Base-by-base conservation (phyloP, 2,797 vertebrate species). In the Bovichtus variegatus region DNA sequence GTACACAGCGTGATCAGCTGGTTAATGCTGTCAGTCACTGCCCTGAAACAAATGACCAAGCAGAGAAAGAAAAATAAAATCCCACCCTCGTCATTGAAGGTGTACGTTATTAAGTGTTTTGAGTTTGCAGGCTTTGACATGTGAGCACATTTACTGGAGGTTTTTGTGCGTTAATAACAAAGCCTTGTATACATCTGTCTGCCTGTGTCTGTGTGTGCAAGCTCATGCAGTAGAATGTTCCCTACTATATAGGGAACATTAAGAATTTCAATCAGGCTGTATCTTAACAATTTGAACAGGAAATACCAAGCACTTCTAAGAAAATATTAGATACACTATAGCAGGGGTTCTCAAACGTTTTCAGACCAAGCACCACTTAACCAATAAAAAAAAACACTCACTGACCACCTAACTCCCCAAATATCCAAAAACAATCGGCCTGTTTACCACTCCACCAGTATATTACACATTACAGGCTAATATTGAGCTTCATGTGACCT, bases 21-120 rank as follows among this genome's bases (percentile, higher is more conserved):
- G 87, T 99, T 99, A 87, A 99, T 99, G 87, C 98, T 99, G 91
- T 99, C 98, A 0, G 98, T 99, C 90, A 99, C 98, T 12, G 98
- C 97, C 92, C 98, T 99, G 88, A 63, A 85, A 90, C 41, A 89
- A 44, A 83, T 19, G 21, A 63, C 76, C 38, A 27, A 47, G 71
- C 19, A 44, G 13, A 36, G 21, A 23, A 36, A 11, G 41, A n/a
- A 36, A 12, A 58, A n/a, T n/a, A 16, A 6, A 41, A 57, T 47
- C 10, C 67, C 50, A 70, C 10, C n/a, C 7, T 15, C 9, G 25
- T 34, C 29, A n/a, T 40, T 10, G 1, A 80, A 68, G 9, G n/a
- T 43, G 16, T 15, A 18, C 23, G 34, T 9, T 59, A 27, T 27
- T 1, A 31, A 29, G 44, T 55, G 62, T 27, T 34, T n/a, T 18